Evolutionary conservation across 1,140 invertebrate species (phyloP).

Genomic region (Philaenus spumarius): DNA sequence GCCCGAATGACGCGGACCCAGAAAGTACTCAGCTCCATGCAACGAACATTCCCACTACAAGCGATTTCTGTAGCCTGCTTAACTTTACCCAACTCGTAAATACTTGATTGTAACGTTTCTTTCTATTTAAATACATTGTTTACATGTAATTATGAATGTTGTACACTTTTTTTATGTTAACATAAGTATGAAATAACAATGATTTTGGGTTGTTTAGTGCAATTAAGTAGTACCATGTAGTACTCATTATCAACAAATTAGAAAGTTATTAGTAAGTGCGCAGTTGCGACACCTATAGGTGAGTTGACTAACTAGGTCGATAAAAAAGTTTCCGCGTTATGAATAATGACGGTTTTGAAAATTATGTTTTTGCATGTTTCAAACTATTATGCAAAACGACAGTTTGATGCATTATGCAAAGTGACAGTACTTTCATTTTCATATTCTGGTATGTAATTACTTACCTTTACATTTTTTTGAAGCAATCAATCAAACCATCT

Average conservation of each 20-base stretch:
- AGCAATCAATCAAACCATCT: constrained; percentile 19
- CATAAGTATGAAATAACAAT: background rate
- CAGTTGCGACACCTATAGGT: too few relatives aligned
- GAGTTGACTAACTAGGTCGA: too few relatives aligned
- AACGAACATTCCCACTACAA: too few relatives aligned
- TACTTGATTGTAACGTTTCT: background rate
- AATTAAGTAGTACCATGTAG: background rate
- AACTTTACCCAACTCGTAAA: background rate
- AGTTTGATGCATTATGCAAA: background rate
- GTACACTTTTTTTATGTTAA: constrained; percentile 8
- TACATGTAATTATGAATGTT: constrained; percentile 5
- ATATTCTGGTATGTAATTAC: constrained; percentile 19
- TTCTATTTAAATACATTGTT: background rate
- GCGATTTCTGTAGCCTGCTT: background rate
- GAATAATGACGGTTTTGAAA: background rate
- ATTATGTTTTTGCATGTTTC: background rate
- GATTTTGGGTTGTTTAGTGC: background rate
- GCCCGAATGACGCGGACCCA: background rate
- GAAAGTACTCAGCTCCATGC: background rate
- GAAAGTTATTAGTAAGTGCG: too few relatives aligned
- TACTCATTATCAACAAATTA: background rate
- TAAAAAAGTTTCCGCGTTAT: background rate
- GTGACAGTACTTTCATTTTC: background rate
- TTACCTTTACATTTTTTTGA: constrained; percentile 16
- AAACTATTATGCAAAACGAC: background rate